Evolutionary conservation across 2,888 invertebrate genomes (phyloP).

Genomic region (Tineola bisselliella): DNA sequence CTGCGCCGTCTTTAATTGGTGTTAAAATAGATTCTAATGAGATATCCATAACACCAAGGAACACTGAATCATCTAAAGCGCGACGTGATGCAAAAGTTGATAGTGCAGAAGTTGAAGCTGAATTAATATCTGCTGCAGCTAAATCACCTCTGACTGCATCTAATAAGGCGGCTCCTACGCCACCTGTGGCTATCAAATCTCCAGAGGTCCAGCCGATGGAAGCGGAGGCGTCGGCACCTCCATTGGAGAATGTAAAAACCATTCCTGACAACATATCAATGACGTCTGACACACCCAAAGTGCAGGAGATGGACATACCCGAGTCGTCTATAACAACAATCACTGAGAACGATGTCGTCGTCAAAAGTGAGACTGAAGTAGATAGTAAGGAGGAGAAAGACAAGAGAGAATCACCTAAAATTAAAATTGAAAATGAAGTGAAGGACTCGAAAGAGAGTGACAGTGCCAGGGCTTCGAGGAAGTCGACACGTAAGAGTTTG

Average conservation of each 20-base stretch:
- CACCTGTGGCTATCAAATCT: constrained; percentile 29
- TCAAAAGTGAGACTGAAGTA: not conserved
- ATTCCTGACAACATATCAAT: constrained; percentile 33
- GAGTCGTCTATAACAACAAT: constrained; percentile 15
- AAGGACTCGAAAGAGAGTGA: constrained; percentile 17
- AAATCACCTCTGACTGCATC: constrained; percentile 34
- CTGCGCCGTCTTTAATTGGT: constrained; percentile 30
- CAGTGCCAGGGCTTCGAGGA: constrained; percentile 22
- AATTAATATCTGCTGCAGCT: constrained; percentile 40
- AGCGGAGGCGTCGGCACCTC: constrained; percentile 41
- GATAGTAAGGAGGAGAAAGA: not conserved
- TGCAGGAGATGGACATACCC: constrained; percentile 13
- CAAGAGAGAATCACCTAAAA: not conserved
- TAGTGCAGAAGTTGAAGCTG: constrained; percentile 34
- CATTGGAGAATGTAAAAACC: constrained; percentile 36
- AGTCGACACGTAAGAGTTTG: constrained; percentile 39
- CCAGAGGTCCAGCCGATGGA: constrained; percentile 38
- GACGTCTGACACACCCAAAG: constrained; percentile 31
- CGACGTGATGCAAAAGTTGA: constrained; percentile 43
- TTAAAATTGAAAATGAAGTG: constrained; percentile 15
- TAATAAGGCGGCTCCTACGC: constrained; percentile 29
- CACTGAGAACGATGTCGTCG: not conserved
- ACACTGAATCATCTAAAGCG: constrained; percentile 34
- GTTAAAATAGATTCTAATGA: constrained; percentile 47
- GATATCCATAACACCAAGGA: constrained; percentile 50